A percentile compares a stretch with the other conserved stretches of the same genome.
Conservation (phyloP, 2,888 invertebrate species). For the Choreutis nemorana region DNA sequence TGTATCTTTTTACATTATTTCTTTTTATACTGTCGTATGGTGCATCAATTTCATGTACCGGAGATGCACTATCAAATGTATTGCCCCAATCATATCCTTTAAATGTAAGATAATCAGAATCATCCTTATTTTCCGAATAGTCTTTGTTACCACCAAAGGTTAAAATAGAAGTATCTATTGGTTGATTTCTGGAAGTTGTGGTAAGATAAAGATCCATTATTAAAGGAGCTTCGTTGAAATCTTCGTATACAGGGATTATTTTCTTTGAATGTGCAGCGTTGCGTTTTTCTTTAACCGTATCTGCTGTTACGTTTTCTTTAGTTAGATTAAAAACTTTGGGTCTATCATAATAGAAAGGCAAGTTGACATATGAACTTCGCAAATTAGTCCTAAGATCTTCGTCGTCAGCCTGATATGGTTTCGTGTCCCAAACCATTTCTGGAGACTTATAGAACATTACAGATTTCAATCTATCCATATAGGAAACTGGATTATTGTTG, state of each 20-base stretch:
- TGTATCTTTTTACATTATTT: too few relatives aligned
- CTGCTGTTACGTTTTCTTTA: conserved; percentile 28
- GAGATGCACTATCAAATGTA: background rate
- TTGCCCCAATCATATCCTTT: conserved; percentile 35
- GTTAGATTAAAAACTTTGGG: too few relatives aligned
- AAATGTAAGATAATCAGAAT: conserved; percentile 34
- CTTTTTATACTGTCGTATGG: too few relatives aligned
- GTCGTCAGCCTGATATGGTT: conserved; percentile 24
- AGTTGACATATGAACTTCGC: conserved; percentile 25
- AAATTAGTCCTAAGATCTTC: conserved; percentile 38
- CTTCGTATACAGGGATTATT: conserved; percentile 43
- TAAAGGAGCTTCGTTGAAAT: conserved; percentile 25
- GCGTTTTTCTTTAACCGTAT: conserved; percentile 49
- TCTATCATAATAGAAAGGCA: conserved; percentile 36
- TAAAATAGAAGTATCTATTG: conserved; percentile 40
- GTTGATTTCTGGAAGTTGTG: conserved; percentile 30
- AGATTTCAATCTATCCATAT: conserved; percentile 26
- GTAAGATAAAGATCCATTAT: too few relatives aligned
- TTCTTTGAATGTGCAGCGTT: conserved; percentile 18
- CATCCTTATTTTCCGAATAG: conserved; percentile 31
- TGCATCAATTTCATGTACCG: too few relatives aligned
- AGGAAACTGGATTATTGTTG: too few relatives aligned
- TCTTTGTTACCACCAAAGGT: too few relatives aligned
- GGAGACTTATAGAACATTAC: conserved; percentile 26
- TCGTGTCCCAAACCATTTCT: conserved; percentile 12